Evolutionary conservation across 1,140 invertebrate species (phyloP).

Genomic region (Penaeus chinensis): DNA sequence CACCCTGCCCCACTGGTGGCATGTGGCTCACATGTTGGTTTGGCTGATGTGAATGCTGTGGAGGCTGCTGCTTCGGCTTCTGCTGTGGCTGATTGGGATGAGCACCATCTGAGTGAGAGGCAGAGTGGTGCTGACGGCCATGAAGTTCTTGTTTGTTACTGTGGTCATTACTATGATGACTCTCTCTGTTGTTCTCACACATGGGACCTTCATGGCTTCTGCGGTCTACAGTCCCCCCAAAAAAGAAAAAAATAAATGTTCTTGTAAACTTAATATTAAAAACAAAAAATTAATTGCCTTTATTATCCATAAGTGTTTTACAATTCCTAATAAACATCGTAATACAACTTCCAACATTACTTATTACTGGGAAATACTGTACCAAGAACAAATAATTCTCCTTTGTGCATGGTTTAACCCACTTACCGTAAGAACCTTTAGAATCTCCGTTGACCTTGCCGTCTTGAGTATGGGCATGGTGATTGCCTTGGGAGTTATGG

Average conservation of each 20-base stretch:
- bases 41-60: constrained; percentile 69
- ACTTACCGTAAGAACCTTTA: constrained; percentile 46
- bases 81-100: constrained; percentile 46
- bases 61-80: constrained; percentile 65
- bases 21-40: constrained; percentile 64
- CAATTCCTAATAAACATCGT: too few species aligned
- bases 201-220: constrained; percentile 11
- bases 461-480: constrained; percentile 52
- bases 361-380: too few species aligned
- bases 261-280: too few species aligned
- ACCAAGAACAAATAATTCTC: too few species aligned
- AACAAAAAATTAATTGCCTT: too few species aligned
- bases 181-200: neutral
- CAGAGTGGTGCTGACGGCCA: constrained; percentile 28
- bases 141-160: constrained; percentile 27
- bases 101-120: constrained; percentile 2
- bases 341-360: too few species aligned
- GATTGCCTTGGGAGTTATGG: constrained; percentile 47
- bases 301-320: too few species aligned
- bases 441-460: constrained; percentile 52
- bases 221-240: neutral
- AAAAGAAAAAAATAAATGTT: neutral
- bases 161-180: constrained; percentile 10
- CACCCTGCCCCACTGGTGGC: constrained; percentile 38
- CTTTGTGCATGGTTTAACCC: too few species aligned